Base-by-base conservation (phyloP, 23 tunicate species). In the Ascidia mentula region DNA sequence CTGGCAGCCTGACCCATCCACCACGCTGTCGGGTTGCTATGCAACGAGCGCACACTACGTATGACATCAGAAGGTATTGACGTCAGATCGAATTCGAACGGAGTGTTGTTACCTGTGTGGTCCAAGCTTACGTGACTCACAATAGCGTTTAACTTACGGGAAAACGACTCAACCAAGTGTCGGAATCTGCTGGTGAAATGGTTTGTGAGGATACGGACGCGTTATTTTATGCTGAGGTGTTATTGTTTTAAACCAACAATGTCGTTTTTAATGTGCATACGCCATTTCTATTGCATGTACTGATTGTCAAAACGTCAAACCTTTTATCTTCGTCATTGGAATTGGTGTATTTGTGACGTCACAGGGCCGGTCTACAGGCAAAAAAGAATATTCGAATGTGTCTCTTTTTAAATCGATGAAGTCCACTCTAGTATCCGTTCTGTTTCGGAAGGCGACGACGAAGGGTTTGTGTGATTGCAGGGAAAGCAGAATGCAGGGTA, bases 21-120 rank as follows among this genome's bases (percentile, higher is more conserved):
- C 78, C 78, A 74, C 26, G 78, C 12, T 46, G 38, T 74, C 7
- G 78, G 78, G 78, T 39, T 74, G 78, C 53, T 38, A 39, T 74
- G 78, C 34, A 74, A 37, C 46, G 22, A 18, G 38, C 34, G 5
- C 46, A 74, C 78, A 1, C 40, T 34, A 28, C 39, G 34, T 37
- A 12, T 38, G 18, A 74, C 53, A 28, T 74, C 46, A 74, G 38
- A 26, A 17, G 78, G 78, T 74, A 74, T 20, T 74, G 78, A 53
- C 65, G 65, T 53, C 7, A 53, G 65, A 53, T 53, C 65, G 65
- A 53, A 53, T 9, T 53, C 65, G 13, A 53, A 53, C 22, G 65
- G 65, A 53, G 65, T 20, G 24, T 53, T 53, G 65, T 53, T 53
- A 53, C 65, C 65, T 53, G 13, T 3, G 65, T 6, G 13, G 13